Conservation (phyloP, 2,797 vertebrate genomes). For the Hybognathus amarus region DNA sequence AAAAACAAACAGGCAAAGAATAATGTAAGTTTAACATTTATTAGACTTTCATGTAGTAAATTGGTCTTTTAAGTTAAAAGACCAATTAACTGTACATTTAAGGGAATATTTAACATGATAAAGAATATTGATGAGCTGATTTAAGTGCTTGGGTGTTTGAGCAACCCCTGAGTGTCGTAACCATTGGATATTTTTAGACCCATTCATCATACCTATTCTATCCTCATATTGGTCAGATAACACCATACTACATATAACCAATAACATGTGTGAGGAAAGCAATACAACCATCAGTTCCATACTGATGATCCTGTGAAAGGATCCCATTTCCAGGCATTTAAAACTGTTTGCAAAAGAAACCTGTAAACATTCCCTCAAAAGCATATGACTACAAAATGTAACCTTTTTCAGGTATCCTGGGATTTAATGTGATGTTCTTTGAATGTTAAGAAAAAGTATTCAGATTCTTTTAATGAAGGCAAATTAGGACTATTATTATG, state of each 20-base stretch:
- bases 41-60: background rate
- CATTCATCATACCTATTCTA: background rate
- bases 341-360: background rate
- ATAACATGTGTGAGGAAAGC: background rate
- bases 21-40: background rate
- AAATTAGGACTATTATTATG: background rate
- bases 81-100: slow-evolving; percentile 18
- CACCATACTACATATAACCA: background rate
- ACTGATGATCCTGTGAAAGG: background rate
- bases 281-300: background rate
- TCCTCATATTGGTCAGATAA: background rate
- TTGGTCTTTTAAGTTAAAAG: background rate
- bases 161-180: slow-evolving; percentile 38
- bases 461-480: background rate
- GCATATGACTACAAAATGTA: background rate
- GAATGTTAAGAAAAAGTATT: background rate
- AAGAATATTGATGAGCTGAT: slow-evolving; percentile 10
- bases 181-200: background rate
- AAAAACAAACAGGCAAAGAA: background rate
- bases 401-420: background rate
- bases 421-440: background rate
- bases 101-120: background rate
- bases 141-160: slow-evolving; percentile 32
- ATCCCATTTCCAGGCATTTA: background rate
- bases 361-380: background rate